phyloP scores from a whole-genome alignment of 2,797 vertebrate genomes.

The Macroramphosus scolopax region DNA sequence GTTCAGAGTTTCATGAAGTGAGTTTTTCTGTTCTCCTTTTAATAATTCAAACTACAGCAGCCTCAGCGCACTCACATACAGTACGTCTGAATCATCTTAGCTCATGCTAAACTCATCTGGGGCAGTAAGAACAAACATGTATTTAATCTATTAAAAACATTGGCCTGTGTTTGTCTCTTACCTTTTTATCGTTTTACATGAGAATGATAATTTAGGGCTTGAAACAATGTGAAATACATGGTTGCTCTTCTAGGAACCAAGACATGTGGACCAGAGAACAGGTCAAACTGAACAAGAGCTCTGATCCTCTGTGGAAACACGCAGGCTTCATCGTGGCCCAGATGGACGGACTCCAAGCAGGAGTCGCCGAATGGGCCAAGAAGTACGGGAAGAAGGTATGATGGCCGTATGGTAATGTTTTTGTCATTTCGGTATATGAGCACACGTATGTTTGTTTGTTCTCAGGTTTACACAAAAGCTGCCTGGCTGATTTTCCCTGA shows the following conservation, averaged over 20 bases:
- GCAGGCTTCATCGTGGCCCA: constrained; percentile 84
- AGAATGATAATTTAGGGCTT: no score
- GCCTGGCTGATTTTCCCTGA: no score
- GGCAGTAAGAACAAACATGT: no score
- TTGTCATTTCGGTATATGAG: background rate
- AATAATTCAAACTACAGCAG: no score
- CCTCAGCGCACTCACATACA: no score
- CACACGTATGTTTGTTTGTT: no score
- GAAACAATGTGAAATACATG: no score
- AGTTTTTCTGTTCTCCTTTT: constrained; percentile 62
- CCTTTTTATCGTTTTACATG: no score
- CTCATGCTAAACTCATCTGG: no score
- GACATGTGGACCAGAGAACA: constrained; percentile 84
- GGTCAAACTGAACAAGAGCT: constrained; percentile 76
- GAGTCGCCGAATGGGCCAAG: constrained; percentile 81
- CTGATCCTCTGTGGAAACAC: constrained; percentile 87
- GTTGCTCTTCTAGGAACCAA: constrained; percentile 78
- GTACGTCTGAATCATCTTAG: background rate
- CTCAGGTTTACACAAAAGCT: no score
- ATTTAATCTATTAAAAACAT: no score
- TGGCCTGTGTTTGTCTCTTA: no score
- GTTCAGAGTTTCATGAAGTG: constrained; percentile 85
- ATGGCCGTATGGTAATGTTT: background rate
- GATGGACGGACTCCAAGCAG: constrained; percentile 86
- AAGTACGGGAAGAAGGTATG: constrained; percentile 75